These are phyloP conservation scores for Sebastes schlegelii DNA, from an alignment of 2,113 vertebrate species.

Conservation along the genomic window DNA sequence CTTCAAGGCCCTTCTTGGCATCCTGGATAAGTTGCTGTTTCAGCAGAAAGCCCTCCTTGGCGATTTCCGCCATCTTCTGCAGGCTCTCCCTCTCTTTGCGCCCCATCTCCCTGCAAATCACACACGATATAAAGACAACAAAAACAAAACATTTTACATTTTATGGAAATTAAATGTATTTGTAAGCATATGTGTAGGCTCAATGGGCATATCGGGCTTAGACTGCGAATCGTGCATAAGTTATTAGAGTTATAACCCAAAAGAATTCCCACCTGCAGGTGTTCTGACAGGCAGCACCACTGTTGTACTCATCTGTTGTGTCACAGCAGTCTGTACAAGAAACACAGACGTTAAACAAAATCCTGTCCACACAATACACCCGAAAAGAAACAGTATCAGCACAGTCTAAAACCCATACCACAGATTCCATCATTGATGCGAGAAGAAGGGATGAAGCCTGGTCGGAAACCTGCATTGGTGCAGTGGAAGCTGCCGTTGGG, in stretches of 20 bases:
- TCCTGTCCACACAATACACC: background rate
- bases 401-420: slow-evolving; percentile 79
- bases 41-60: slow-evolving; percentile 89
- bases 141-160: background rate
- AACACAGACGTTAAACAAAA: slow-evolving; percentile 11
- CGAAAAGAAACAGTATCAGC: background rate
- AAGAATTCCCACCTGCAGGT: slow-evolving; percentile 88
- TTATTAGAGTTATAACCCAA: background rate
- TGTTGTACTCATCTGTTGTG: slow-evolving; percentile 94
- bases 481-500: slow-evolving; percentile 92
- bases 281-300: slow-evolving; percentile 89
- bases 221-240: background rate
- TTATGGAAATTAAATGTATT: background rate
- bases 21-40: slow-evolving; percentile 91
- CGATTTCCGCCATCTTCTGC: slow-evolving; percentile 88
- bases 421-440: slow-evolving; percentile 93
- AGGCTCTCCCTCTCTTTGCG: slow-evolving; percentile 88
- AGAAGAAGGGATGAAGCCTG: slow-evolving; percentile 88
- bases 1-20: slow-evolving; percentile 87
- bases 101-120: slow-evolving; percentile 86
- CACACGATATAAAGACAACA: background rate
- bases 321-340: slow-evolving; percentile 90
- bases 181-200: background rate
- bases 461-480: slow-evolving; percentile 88
- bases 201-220: background rate